Conservation (phyloP, 1,140 invertebrate genomes). For the Nomia melanderi region DNA sequence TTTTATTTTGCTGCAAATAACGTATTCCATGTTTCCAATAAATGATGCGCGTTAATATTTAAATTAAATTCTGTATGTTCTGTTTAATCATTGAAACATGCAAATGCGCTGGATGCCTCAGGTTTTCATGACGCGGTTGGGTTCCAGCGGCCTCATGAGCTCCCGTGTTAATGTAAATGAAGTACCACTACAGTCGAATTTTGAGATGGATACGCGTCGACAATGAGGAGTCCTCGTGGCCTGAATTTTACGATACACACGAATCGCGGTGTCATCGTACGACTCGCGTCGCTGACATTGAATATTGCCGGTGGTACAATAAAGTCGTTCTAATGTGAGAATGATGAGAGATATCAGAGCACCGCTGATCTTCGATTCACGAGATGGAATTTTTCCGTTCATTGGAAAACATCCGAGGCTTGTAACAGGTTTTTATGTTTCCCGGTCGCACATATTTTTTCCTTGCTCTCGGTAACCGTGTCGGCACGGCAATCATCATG, state of each 20-base stretch:
- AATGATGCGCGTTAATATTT: no score
- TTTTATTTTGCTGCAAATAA: no score
- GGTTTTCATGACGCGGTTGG: neutral
- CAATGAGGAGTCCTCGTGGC: constrained; percentile 28
- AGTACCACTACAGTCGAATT: neutral
- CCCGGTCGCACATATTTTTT: neutral
- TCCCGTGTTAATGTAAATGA: neutral
- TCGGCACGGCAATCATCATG: neutral
- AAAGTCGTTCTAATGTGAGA: constrained; percentile 7
- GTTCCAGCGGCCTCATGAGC: neutral
- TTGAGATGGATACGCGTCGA: constrained; percentile 16
- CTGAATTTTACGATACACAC: constrained; percentile 30
- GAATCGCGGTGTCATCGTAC: neutral
- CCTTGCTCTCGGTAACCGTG: neutral
- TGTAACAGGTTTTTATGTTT: neutral
- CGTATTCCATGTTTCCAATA: no score
- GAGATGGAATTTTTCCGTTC: constrained; percentile 20
- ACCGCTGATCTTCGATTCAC: neutral
- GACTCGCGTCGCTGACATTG: neutral
- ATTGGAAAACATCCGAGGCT: neutral
- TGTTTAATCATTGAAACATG: no score
- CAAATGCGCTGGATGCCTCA: neutral
- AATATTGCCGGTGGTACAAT: constrained; percentile 11
- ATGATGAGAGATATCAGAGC: neutral
- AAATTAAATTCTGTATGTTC: no score